These are phyloP conservation scores for Sternotherus odoratus DNA, from an alignment of 2,797 vertebrate genomes.

Conservation along the genomic window DNA sequence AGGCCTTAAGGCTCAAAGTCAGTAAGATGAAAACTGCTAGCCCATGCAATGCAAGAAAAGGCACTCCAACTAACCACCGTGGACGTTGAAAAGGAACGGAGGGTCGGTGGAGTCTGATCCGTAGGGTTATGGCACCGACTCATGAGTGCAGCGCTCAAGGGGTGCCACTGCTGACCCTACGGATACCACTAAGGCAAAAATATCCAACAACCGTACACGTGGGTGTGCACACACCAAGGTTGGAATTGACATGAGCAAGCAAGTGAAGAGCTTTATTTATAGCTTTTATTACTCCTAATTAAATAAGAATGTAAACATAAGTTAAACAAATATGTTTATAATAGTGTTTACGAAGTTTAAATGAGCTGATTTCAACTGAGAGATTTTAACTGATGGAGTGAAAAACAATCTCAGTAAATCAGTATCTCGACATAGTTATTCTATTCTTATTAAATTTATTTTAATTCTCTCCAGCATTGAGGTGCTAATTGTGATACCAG, in stretches of 20 bases:
- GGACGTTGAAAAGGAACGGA: too few species aligned
- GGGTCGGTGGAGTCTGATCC: too few species aligned
- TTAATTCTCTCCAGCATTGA: background rate
- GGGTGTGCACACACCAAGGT: too few species aligned
- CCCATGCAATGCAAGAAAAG: too few species aligned
- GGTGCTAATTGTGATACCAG: background rate
- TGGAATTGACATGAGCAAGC: too few species aligned
- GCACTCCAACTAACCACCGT: accelerated
- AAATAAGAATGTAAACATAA: background rate
- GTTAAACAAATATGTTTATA: background rate
- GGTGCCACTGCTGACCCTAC: too few species aligned
- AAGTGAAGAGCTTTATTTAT: background rate
- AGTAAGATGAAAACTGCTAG: too few species aligned
- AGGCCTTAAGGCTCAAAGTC: too few species aligned
- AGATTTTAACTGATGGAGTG: background rate
- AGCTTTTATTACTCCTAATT: background rate
- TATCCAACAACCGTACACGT: too few species aligned
- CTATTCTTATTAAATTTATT: background rate
- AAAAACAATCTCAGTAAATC: background rate
- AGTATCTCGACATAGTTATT: background rate
- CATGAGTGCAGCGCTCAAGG: too few species aligned
- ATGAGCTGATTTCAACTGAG: background rate
- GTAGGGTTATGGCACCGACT: too few species aligned
- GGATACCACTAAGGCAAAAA: too few species aligned
- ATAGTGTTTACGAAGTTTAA: background rate